Conservation (phyloP, 2,113 vertebrate genomes). For the Hyperoodon ampullatus region DNA sequence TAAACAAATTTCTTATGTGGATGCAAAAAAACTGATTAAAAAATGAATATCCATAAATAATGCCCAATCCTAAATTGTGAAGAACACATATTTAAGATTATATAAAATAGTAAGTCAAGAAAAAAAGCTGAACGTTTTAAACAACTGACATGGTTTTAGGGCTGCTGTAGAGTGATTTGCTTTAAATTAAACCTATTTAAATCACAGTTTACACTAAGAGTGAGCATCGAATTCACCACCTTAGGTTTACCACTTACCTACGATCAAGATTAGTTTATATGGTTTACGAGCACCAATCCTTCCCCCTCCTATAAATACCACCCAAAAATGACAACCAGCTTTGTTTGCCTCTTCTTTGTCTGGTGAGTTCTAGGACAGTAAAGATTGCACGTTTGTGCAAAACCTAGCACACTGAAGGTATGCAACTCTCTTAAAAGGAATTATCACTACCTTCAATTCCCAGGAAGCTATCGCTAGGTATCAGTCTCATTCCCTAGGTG, state of each 20-base stretch:
- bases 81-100: constrained; percentile 14
- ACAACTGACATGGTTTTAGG: not conserved
- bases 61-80: not conserved
- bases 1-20: not conserved
- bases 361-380: not conserved
- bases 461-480: not conserved
- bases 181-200: no score
- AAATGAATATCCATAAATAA: not conserved
- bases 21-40: not conserved
- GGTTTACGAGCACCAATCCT: not conserved
- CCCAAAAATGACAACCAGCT: not conserved
- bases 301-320: constrained; percentile 3
- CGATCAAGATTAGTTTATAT: not conserved
- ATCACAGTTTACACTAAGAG: not conserved
- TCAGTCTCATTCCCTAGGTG: not conserved
- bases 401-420: not conserved
- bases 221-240: not conserved
- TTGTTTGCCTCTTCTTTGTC: constrained; percentile 3
- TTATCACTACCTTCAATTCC: constrained; percentile 1
- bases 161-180: no score
- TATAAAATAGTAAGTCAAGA: not conserved
- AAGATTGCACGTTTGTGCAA: not conserved
- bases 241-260: not conserved
- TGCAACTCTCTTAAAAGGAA: not conserved
- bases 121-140: not conserved